A percentile compares a stretch with the other conserved stretches of the same genome.
phyloP scores from a whole-genome alignment of 2,888 invertebrate genomes.

The Pandemis heparana region DNA sequence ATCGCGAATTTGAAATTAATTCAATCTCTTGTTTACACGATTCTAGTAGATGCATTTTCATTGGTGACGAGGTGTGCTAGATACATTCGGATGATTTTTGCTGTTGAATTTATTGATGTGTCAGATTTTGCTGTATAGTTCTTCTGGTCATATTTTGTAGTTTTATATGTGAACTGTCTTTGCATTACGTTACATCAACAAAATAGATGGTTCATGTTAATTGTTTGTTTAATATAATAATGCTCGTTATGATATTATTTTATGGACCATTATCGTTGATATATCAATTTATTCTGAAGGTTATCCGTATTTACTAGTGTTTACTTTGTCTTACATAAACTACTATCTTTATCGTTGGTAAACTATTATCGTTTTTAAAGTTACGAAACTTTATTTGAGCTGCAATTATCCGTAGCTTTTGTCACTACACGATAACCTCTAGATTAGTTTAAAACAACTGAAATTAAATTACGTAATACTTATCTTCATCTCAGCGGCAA shows the following conservation, averaged over 20 bases:
- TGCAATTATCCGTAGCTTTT: not conserved
- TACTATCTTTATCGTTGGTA: not conserved
- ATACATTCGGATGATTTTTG: slow-evolving; percentile 18
- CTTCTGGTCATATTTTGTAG: slow-evolving; percentile 42
- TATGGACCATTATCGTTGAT: slow-evolving; percentile 3
- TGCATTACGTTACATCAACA: slow-evolving; percentile 12
- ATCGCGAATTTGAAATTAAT: slow-evolving; percentile 42
- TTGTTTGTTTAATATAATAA: slow-evolving; percentile 7
- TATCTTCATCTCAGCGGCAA: slow-evolving; percentile 12
- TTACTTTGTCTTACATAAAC: slow-evolving; percentile 3
- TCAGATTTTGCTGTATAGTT: slow-evolving; percentile 9
- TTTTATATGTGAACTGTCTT: slow-evolving; percentile 48
- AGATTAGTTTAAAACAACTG: slow-evolving; percentile 8
- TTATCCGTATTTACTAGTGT: not conserved
- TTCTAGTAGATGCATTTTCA: slow-evolving; percentile 20
- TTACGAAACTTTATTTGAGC: not conserved
- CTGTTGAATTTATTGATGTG: slow-evolving; percentile 18
- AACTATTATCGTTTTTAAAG: not conserved
- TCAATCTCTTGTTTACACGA: slow-evolving; percentile 43
- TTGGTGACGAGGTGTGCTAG: slow-evolving; percentile 35
- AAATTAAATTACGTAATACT: slow-evolving; percentile 9
- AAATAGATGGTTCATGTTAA: not conserved
- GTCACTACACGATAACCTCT: slow-evolving; percentile 16
- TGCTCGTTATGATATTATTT: slow-evolving; percentile 2
- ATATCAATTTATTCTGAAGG: slow-evolving; percentile 12